Conservation (phyloP, 2,113 vertebrate genomes). For the Halcyon senegalensis region DNA sequence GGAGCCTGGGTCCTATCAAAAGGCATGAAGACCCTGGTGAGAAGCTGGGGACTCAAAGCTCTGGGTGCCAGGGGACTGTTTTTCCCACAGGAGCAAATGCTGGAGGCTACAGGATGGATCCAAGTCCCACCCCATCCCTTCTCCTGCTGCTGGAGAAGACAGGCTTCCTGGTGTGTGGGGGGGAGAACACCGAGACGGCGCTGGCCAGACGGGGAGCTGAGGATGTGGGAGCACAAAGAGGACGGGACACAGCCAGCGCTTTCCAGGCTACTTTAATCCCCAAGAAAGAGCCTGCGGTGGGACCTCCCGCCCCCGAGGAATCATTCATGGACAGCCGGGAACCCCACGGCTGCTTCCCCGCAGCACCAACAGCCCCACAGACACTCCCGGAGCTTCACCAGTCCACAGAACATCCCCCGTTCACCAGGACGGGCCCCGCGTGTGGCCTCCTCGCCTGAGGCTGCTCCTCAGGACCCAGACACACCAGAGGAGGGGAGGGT, state of each 20-base stretch:
- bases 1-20: not conserved
- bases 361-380: not conserved
- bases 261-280: constrained; percentile 1
- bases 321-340: not conserved
- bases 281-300: accelerated
- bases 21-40: not conserved
- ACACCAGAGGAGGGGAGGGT: accelerated
- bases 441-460: not conserved
- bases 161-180: not conserved
- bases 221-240: accelerated
- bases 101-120: not conserved
- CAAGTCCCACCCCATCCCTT: not conserved
- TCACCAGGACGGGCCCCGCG: not conserved
- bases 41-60: not conserved
- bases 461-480: not conserved
- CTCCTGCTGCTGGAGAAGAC: not conserved
- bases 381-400: not conserved
- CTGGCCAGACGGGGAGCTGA: not conserved
- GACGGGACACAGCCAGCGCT: accelerated
- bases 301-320: accelerated
- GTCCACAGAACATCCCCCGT: accelerated
- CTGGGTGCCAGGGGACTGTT: not conserved
- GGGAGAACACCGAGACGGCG: accelerated
- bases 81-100: not conserved
- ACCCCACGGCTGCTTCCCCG: not conserved